phyloP scores from a whole-genome alignment of 1,140 invertebrate genomes.

The Pteromalus puparum region DNA sequence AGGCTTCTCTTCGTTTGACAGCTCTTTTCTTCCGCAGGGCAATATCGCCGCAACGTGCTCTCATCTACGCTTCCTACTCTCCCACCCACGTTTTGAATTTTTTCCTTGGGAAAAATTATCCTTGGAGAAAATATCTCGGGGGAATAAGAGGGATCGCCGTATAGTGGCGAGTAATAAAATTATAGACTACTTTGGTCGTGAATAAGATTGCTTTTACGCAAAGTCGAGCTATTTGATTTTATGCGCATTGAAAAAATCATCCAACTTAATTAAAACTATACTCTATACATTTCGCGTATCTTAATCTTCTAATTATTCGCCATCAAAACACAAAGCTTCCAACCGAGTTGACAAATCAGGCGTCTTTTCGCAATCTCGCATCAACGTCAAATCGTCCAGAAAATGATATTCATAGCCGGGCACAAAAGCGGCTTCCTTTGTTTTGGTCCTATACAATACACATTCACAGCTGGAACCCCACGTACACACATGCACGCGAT shows the following conservation, averaged over 20 bases:
- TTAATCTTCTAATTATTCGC: neutral
- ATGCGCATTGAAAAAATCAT: no score
- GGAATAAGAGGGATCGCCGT: neutral
- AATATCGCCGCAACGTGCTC: neutral
- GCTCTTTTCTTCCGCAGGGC: no score
- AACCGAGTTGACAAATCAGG: neutral
- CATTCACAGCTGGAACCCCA: neutral
- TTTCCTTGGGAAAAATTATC: neutral
- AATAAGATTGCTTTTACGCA: neutral
- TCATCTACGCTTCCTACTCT: no score
- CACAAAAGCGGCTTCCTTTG: constrained; percentile 35
- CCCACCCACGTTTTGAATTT: neutral
- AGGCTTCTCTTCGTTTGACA: no score
- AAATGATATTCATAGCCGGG: constrained; percentile 12
- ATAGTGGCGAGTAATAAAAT: constrained; percentile 1
- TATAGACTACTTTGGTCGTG: neutral
- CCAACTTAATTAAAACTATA: no score
- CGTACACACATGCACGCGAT: neutral
- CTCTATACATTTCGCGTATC: neutral
- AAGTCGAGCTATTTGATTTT: neutral
- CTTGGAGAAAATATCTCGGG: no score
- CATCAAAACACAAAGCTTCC: neutral
- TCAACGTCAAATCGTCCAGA: neutral
- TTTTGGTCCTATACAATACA: neutral
- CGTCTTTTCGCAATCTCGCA: no score